Evolutionary conservation across 1,140 invertebrate genomes (phyloP), one percentile per base, ranked within the genome.

Genomic region (Orius insidiosus): DNA sequence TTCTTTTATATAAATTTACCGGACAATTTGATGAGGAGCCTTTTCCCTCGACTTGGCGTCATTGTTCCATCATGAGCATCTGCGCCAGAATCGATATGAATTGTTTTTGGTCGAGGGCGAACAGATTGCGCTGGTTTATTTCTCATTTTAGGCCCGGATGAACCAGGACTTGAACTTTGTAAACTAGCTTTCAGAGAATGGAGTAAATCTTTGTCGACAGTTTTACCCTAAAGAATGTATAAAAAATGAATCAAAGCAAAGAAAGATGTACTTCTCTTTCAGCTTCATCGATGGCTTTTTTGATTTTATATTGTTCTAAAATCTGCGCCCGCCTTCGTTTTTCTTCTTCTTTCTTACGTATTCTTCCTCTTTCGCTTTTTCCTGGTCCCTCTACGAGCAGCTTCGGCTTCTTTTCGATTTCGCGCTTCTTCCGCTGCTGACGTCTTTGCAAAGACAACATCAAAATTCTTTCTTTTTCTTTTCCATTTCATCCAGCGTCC

Each of bases 281-380:
- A 35, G 84, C 83, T 68, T 93, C 87, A 63, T 92, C 85, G 45
- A 85, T 77, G 35, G 84, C 82, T 66, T 97, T 97, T 58, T 94
- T 89, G 54, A 94, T 71, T 65, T 90, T 87, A 66, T 97, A 88
- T 60, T 92, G 82, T 60, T 94, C 87, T 52, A 95, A 72, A 61
- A 97, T 97, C 49, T 72, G 71, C 50, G 88, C 80, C 49, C 92
- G 66, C 54, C 87, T 70, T 31, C 78, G 71, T n/a, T 79, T 78
- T 60, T 96, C 90, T 59, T 96, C 89, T 53, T 88, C 83, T 62
- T 90, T 92, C 59, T 92, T 88, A 40, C 78, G 71, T 34, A 74
- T 54, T 88, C 78, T 56, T 97, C 92, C 53, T 80, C 76, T 61
- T 89, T 87, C 31, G 74, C 61, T 53, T 85, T 84, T 55, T 90